Evolutionary conservation across 1,140 invertebrate species (phyloP).

Genomic region (Heliconius melpomene): DNA sequence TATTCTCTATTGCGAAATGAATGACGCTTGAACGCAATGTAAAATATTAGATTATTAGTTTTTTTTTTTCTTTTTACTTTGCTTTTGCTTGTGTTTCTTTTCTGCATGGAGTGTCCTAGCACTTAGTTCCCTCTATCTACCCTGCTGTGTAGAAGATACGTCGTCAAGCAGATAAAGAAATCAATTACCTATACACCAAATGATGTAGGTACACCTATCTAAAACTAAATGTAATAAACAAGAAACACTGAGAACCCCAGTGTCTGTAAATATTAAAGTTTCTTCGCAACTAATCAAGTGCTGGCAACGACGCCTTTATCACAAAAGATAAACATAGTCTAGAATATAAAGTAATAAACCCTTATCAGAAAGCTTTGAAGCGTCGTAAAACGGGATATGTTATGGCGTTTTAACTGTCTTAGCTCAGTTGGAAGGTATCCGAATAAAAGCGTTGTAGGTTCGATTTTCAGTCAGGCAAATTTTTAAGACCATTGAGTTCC

Average conservation of each 20-base stretch:
- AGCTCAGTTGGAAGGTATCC: too few relatives aligned
- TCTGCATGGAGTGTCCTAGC: too few relatives aligned
- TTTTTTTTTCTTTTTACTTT: not conserved
- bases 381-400: constrained; percentile 11
- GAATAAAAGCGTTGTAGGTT: too few relatives aligned
- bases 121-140: too few relatives aligned
- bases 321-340: constrained; percentile 10
- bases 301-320: constrained; percentile 9
- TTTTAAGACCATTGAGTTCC: too few relatives aligned
- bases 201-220: not conserved
- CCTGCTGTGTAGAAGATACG: too few relatives aligned
- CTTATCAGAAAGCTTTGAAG: not conserved
- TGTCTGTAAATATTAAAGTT: not conserved
- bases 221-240: not conserved
- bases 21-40: too few relatives aligned
- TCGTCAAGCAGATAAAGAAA: too few relatives aligned
- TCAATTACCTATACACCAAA: not conserved
- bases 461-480: too few relatives aligned
- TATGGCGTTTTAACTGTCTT: not conserved
- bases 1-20: too few relatives aligned
- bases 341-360: constrained; percentile 1
- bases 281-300: constrained; percentile 6
- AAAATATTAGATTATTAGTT: too few relatives aligned
- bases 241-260: not conserved
- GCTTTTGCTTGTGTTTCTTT: too few relatives aligned